Base-by-base conservation (phyloP, 2,797 vertebrate genomes). In the Hirundo rustica region DNA sequence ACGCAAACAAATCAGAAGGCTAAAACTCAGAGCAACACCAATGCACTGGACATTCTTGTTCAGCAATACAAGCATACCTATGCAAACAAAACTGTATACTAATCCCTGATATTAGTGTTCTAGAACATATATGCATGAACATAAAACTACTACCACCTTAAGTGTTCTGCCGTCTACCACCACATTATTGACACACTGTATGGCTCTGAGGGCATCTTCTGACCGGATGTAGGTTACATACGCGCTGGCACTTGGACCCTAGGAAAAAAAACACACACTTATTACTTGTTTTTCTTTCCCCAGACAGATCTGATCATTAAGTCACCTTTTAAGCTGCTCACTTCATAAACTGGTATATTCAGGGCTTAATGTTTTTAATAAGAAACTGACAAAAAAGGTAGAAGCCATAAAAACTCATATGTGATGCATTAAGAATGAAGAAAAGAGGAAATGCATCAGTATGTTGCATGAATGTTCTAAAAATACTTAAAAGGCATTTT, bases 111-210 rank as follows among this genome's bases (percentile, higher is more conserved):
- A 25, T 7, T 48, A 57, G 10, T 27, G 25, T n/a, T 26, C 36
- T 42, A 51, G 7, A 50, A 80, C 27, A 82, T 4, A 89, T 0
- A 60, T 0, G 1, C 5, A 53, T 77, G 13, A 71, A 57, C 2
- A 15, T 16, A 57, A 61, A 88, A 91, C 38, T 14, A 53, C 78
- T 42, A 93, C 97, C 94, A 99, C 99, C 99, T 99, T 99, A 89
- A 99, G 99, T 94, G 99, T 99, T 98, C 99, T 99, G 96, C 99
- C 99, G 30, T 99, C 99, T 95, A 99, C 99, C 79, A 99, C 99
- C 96, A 99, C 99, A 76, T 99, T 99, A 98, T 99, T 99, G 94
- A 99, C 99, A 38, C 99, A 99, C 89, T 99, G 99, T 98, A 99
- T 99, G 96, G 99, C 99, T 98, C 99, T 98, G 95, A 99, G 98